A percentile compares a stretch with the other conserved stretches of the same genome.
These are phyloP conservation scores for Grus americana DNA, from an alignment of 2,113 vertebrate genomes.

Conservation along the genomic window DNA sequence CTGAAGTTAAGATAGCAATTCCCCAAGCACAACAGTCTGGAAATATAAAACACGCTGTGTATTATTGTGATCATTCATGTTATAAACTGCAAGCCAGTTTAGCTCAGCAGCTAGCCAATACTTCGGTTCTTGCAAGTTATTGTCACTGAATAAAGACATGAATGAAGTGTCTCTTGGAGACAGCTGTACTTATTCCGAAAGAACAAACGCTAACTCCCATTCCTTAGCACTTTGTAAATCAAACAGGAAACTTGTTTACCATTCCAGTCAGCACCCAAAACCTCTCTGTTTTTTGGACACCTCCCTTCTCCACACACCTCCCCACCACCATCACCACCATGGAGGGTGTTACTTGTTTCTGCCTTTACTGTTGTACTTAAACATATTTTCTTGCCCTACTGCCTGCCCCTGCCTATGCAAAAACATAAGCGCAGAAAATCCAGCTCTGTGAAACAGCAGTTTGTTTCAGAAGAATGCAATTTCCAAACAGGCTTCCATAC, in stretches of 20 bases:
- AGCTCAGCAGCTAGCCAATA: neutral
- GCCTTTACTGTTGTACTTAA: neutral
- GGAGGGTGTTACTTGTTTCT: neutral
- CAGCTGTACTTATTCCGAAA: neutral
- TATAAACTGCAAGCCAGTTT: neutral
- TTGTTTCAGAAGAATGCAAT: neutral
- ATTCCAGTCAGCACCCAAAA: neutral
- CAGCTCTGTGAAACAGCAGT: neutral
- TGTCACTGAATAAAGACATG: neutral
- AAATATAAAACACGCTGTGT: neutral
- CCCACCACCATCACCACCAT: no score
- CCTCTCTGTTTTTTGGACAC: neutral
- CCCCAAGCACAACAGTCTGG: neutral
- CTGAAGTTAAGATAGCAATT: neutral
- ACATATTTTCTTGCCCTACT: neutral
- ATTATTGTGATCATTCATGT: neutral
- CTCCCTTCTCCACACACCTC: neutral
- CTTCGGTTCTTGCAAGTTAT: neutral
- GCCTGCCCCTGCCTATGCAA: neutral
- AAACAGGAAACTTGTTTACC: neutral
- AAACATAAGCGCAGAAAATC: rapidly evolving
- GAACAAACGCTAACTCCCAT: neutral
- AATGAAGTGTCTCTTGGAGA: neutral
- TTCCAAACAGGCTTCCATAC: neutral
- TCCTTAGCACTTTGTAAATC: neutral